Base-by-base conservation (phyloP, 30 jellyfish, hydroid and myxozoan species). In the Hydractinia echinata region DNA sequence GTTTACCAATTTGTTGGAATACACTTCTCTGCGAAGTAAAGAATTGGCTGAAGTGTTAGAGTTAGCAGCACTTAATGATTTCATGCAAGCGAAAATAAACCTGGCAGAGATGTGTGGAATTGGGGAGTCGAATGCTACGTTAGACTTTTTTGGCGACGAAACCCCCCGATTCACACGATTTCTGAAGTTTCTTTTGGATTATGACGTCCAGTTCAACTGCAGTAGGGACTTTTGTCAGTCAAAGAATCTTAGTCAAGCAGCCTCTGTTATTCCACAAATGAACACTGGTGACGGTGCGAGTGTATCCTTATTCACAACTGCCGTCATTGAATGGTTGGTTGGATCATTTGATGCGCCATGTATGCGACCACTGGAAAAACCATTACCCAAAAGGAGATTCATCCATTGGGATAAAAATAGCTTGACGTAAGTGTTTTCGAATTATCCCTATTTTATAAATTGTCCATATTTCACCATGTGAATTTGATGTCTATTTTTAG, bases 301-400 rank as follows among this genome's bases (percentile, higher is more conserved):
- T 51, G 39, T 5, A n/a, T 64, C 74, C 39, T 64, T 13, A 7
- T 64, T 64, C 39, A 64, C 18, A 64, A 64, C 19, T n/a, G 39
- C 74, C 39, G 74, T 64, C 10, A 51, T 64, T 64, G 74, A 64
- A n/a, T 64, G 74, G 74, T 64, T 64, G 16, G 18, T 13, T 64
- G 74, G 74, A 51, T 64, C 74, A 13, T 51, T 64, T 6, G 51
- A 64, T 2, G 74, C 51, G 19, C 19, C 19, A 64, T 64, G 74
- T 64, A 4, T n/a, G 51, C 74, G 74, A 64, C 74, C 39, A 64
- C 74, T 64, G 19, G 8, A 64, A n/a, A 51, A 64, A 6, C 74
- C 18, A n/a, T 51, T 64, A 64, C 9, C 74, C 16, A 30, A 30
- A 30, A 1, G 44, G 44, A 30, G 44, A 30, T 30, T 30, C 44